Evolutionary conservation across 2,888 invertebrate species (phyloP).

Genomic region (Globia sparganii): DNA sequence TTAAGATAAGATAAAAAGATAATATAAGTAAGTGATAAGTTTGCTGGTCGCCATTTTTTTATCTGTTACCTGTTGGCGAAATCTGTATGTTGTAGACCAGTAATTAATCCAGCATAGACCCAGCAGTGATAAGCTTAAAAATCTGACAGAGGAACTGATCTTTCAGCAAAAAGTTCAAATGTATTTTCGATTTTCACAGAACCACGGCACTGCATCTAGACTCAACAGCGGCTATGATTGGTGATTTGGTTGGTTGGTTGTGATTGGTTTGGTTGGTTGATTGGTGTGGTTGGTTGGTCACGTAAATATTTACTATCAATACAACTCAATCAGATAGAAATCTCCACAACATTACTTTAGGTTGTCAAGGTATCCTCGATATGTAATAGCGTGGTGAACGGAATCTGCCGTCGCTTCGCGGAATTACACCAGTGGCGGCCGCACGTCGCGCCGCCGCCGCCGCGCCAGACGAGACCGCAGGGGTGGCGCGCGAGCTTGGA

Average conservation of each 20-base stretch:
- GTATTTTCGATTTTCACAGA: not conserved
- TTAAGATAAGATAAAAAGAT: too few species aligned
- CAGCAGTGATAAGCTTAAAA: not conserved
- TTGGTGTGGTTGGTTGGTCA: too few species aligned
- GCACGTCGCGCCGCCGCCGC: conserved; percentile 26
- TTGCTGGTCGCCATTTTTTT: not conserved
- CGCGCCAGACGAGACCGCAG: conserved; percentile 14
- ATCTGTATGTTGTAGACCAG: not conserved
- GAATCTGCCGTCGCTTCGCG: conserved; percentile 34
- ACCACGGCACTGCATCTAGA: not conserved
- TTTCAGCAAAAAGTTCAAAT: not conserved
- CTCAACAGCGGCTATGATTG: not conserved
- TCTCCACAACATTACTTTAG: conserved; percentile 23
- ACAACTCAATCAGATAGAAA: conserved; percentile 27
- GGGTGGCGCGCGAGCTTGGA: conserved; percentile 9
- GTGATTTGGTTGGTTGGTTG: too few species aligned
- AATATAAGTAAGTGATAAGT: too few species aligned
- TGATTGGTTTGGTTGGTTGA: too few species aligned
- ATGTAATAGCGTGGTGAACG: conserved; percentile 39
- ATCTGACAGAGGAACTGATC: not conserved
- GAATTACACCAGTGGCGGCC: conserved; percentile 26
- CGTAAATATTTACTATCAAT: conserved; percentile 13
- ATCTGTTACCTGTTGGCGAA: not conserved
- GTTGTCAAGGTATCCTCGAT: conserved; percentile 49
- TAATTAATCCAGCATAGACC: not conserved